Percentiles rank a stretch among this genome's conserved stretches.
Evolutionary conservation across 2,888 invertebrate species (phyloP).

Genomic region (Acanthosepion lycidas): DNA sequence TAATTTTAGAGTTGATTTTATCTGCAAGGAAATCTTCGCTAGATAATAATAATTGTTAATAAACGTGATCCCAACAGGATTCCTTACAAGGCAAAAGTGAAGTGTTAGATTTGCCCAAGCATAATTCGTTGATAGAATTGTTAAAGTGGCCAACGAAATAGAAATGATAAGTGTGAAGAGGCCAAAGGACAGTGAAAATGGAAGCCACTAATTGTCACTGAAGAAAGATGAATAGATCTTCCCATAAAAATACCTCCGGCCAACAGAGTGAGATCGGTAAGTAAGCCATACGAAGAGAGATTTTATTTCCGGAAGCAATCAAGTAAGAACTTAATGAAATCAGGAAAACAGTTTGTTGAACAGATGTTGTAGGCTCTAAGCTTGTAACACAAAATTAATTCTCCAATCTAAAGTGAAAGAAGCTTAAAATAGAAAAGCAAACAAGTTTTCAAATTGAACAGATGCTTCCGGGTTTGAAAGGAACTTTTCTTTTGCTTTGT

Average conservation of each 20-base stretch:
- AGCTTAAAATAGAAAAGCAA: background rate
- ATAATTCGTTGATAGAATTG: background rate
- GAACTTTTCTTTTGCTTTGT: background rate
- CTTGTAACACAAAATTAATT: background rate
- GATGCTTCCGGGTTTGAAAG: background rate
- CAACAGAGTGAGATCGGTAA: background rate
- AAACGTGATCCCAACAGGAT: background rate
- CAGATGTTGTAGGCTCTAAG: background rate
- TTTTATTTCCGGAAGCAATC: background rate
- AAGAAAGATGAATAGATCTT: background rate
- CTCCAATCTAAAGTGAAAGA: background rate
- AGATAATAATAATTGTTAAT: background rate
- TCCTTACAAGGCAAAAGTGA: background rate
- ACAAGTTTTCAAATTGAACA: background rate
- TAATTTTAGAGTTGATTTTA: background rate
- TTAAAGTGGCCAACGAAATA: background rate
- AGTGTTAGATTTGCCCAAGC: background rate
- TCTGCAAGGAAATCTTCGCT: background rate
- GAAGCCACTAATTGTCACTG: background rate
- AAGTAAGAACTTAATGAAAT: background rate
- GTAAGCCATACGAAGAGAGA: background rate
- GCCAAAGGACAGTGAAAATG: background rate
- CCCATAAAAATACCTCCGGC: background rate
- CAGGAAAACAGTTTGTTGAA: background rate
- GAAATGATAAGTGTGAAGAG: background rate